phyloP scores from a whole-genome alignment of 1,140 invertebrate genomes.

The Mesaphorura yosii region DNA sequence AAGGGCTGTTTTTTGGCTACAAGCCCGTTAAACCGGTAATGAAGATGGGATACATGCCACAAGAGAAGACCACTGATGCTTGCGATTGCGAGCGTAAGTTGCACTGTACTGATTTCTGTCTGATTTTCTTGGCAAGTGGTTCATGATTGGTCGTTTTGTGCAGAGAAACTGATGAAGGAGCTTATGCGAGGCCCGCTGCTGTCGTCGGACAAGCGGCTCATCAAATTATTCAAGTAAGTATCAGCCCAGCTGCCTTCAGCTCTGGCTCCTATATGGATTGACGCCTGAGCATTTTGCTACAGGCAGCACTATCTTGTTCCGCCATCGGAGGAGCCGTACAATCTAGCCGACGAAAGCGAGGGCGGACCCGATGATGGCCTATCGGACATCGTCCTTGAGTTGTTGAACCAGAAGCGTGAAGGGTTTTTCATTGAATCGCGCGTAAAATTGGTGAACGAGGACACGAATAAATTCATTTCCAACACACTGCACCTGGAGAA shows the following conservation, averaged over 20 bases:
- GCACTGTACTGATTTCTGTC: too few relatives aligned
- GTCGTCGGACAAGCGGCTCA: background rate
- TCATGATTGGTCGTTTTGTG: too few relatives aligned
- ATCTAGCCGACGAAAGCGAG: background rate
- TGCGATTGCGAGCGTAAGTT: too few relatives aligned
- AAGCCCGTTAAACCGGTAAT: too few relatives aligned
- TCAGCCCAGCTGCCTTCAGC: background rate
- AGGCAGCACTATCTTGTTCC: background rate
- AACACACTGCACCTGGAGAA: constrained; percentile 34
- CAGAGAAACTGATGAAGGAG: too few relatives aligned
- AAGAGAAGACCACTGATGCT: too few relatives aligned
- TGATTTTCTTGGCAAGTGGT: too few relatives aligned
- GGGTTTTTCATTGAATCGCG: constrained; percentile 31
- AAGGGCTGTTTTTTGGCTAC: too few relatives aligned
- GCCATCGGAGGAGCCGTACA: background rate
- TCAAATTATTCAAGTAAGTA: background rate
- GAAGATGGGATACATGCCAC: too few relatives aligned
- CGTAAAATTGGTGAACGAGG: constrained; percentile 19
- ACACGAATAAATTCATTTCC: constrained; percentile 34
- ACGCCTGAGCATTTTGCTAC: background rate
- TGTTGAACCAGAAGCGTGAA: background rate
- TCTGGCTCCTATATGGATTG: too few relatives aligned
- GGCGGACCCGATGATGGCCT: background rate
- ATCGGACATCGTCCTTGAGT: background rate
- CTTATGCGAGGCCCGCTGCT: background rate